Base-by-base conservation (phyloP, 2,113 vertebrate species). In the Urocolius indicus region DNA sequence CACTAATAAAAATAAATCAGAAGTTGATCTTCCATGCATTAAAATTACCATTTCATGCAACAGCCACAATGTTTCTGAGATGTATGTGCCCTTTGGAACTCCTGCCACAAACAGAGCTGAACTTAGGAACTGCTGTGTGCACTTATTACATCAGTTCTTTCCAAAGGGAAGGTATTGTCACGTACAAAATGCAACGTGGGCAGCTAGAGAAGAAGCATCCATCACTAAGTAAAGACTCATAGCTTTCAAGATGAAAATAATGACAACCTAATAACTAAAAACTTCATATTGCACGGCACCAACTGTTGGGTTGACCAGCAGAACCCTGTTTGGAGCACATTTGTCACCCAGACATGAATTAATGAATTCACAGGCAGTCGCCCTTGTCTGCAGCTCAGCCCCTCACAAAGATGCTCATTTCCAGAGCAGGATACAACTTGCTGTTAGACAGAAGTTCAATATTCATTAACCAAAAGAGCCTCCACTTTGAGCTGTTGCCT, bases 1-100 rank as follows among this genome's bases (percentile, higher is more conserved):
- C 68, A 51, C 52, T 73, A 94, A 90, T 69, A 97, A 96, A 93
- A 97, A 91, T 93, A 95, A 90, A 94, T 87, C 82, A 91, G 85
- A 86, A 84, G 71, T 69, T 91, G 76, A 93, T 93, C 74, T 90
- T 78, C 65, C 66, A 72, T 76, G 81, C 84, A 86, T 89, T 93
- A 86, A 71, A 90, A 96, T 86, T 57, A 83, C 66, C 66, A 58
- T 95, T 94, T 96, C 82, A 86, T 67, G 62, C 88, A 87, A 76
- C 38, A 91, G 57, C 66, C 91, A 84, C 77, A 85, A 59, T 14
- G 34, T 62, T 92, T 71, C 85, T 9, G 62, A 83, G 80, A 78
- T 20, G 24, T 51, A 77, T 19, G 54, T 71, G 74, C 65, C 86
- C 80, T 94, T 84, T 95, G 93, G 68, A 94, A 84, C 61, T 85